Base-by-base conservation (phyloP, 2,797 vertebrate genomes). In the Psittacula derbiana region DNA sequence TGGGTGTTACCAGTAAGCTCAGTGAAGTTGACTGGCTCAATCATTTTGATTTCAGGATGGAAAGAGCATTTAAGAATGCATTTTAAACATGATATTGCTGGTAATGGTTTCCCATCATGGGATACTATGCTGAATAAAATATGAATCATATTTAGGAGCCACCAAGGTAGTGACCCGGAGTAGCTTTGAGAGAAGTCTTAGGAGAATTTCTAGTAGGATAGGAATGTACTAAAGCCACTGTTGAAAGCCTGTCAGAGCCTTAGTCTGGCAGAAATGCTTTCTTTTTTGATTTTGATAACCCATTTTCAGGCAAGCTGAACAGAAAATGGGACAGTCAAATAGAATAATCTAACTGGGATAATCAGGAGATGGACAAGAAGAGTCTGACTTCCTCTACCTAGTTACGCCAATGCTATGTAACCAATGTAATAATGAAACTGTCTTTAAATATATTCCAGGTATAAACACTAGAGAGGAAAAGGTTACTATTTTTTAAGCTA, bases 241-340 rank as follows among this genome's bases (percentile, higher is more conserved):
- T 33, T 70, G 66, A 87, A 92, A 92, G 62, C 41, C 5, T 82
- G 24, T 10, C 31, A 66, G 38, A 91, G 67, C 33, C 19, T 30
- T 87, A 47, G 7, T 67, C 38, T 66, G 47, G 36, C 55, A 58
- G 23, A 85, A 75, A 58, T 18, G 23, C 12, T 90, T 72, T 44
- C 12, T 23, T 24, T 52, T 62, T 53, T 70, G 4, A 5, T 81
- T 86, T 79, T 84, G 30, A 66, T 85, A 88, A 94, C 62, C 71
- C 53, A 66, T 55, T 95, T 95, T 94, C 80, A 69, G 87, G 53
- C 19, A 84, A 66, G 40, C 31, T 84, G 62, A 86, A 85, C 16
- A 69, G 55, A 92, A 95, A 94, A 69, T 90, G 47, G 83, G 74
- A 49, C 73, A 87, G 65, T 31, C 78, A 67, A 90, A 78, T 27